These are phyloP conservation scores for Limnodromus scolopaceus DNA, from an alignment of 2,797 vertebrate species.

Conservation along the genomic window DNA sequence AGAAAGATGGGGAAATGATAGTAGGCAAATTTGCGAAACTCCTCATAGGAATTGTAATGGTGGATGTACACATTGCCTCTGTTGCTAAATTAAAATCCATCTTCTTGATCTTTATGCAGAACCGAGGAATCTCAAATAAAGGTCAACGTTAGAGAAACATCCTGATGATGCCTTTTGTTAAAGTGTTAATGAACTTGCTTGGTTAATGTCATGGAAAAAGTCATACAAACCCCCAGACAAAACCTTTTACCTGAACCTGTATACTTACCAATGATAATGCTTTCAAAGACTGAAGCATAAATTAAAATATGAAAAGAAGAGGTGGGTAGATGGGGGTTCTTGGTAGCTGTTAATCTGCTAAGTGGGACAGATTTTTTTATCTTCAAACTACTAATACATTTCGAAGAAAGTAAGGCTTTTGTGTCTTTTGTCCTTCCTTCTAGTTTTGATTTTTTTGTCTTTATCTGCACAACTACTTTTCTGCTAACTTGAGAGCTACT, in stretches of 20 bases:
- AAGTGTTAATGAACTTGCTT: slow-evolving; percentile 34
- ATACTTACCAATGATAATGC: neutral
- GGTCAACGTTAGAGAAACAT: neutral
- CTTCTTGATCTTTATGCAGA: slow-evolving; percentile 21
- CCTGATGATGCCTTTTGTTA: slow-evolving; percentile 8
- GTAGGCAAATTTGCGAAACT: neutral
- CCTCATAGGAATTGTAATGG: neutral
- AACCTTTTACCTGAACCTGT: slow-evolving; percentile 9
- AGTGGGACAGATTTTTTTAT: neutral
- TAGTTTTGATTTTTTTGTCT: slow-evolving; percentile 40
- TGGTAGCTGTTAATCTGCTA: slow-evolving; percentile 53
- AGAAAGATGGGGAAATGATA: slow-evolving; percentile 3
- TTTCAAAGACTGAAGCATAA: slow-evolving; percentile 50
- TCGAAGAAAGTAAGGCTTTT: slow-evolving; percentile 2
- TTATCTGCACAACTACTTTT: neutral
- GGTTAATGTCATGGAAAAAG: neutral
- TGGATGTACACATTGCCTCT: neutral
- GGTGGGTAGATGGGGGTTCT: slow-evolving; percentile 16
- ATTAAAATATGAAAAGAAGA: slow-evolving; percentile 64
- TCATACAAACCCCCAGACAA: slow-evolving; percentile 10
- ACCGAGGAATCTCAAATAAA: neutral
- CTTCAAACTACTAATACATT: neutral
- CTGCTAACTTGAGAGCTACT: slow-evolving; percentile 17
- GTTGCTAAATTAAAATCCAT: slow-evolving; percentile 8
- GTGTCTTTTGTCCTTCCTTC: slow-evolving; percentile 2